These are phyloP conservation scores for Cynopterus brachyotis DNA, from an alignment of 2,113 vertebrate species.

Conservation along the genomic window DNA sequence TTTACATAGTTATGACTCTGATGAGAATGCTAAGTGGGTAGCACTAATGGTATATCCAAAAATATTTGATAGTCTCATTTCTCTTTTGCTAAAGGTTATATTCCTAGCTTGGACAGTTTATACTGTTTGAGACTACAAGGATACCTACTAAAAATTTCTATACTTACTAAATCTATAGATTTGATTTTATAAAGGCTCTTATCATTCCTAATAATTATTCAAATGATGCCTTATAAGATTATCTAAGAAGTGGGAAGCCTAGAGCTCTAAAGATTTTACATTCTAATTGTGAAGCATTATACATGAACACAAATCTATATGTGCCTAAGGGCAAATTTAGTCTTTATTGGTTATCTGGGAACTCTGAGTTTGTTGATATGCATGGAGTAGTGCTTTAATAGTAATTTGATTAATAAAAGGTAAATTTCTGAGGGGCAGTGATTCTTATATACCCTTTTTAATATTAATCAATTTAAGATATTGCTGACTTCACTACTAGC, in stretches of 20 bases:
- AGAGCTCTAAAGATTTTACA: not conserved
- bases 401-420: conserved; percentile 35
- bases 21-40: not conserved
- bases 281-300: not conserved
- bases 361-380: conserved; percentile 25
- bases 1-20: not conserved
- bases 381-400: not conserved
- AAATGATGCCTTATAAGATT: not conserved
- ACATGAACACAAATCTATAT: not conserved
- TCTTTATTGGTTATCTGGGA: conserved; percentile 1
- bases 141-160: not conserved
- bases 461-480: conserved; percentile 49
- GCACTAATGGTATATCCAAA: not conserved
- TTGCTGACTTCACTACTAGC: not conserved
- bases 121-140: not conserved
- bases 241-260: not conserved
- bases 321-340: not conserved
- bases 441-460: conserved; percentile 6
- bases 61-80: not conserved
- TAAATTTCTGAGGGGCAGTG: not conserved
- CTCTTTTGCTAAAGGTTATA: not conserved
- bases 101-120: not conserved
- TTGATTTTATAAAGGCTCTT: not conserved
- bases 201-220: not conserved
- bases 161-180: not conserved